These are phyloP conservation scores for Mola mola DNA, from an alignment of 2,113 vertebrate species.

Conservation along the genomic window DNA sequence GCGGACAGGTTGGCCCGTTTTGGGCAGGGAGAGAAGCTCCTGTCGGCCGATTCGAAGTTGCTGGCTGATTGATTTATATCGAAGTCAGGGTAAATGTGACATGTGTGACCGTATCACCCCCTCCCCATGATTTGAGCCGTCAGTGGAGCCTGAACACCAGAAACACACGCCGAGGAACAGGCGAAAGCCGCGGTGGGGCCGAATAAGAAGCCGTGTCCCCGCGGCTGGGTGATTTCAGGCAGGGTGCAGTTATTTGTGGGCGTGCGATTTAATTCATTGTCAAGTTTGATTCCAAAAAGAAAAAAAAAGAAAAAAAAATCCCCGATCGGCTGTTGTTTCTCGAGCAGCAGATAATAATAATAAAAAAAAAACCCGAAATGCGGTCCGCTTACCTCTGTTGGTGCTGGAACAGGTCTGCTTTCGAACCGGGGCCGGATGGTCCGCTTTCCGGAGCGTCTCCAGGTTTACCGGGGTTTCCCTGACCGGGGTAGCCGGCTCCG, in stretches of 20 bases:
- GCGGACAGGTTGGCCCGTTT: slow-evolving; percentile 33
- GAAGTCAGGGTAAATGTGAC: slow-evolving; percentile 63
- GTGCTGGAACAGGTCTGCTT: slow-evolving; percentile 91
- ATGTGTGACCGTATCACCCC: slow-evolving; percentile 65
- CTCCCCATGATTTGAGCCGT: slow-evolving; percentile 60
- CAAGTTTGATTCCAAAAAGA: slow-evolving; percentile 73
- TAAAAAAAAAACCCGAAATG: no score
- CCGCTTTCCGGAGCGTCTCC: slow-evolving; percentile 90
- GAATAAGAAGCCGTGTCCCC: slow-evolving; percentile 12
- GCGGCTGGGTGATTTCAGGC: slow-evolving; percentile 25
- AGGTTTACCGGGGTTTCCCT: slow-evolving; percentile 90
- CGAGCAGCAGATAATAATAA: background rate
- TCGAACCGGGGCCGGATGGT: slow-evolving; percentile 88
- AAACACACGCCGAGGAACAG: slow-evolving; percentile 38
- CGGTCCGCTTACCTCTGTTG: slow-evolving; percentile 86
- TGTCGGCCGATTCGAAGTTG: slow-evolving; percentile 32
- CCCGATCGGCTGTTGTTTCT: slow-evolving; percentile 36
- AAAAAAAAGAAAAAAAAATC: slow-evolving; percentile 1
- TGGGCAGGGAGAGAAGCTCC: slow-evolving; percentile 8
- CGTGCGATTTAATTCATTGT: slow-evolving; percentile 72
- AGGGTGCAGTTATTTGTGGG: slow-evolving; percentile 50
- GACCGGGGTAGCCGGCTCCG: slow-evolving; percentile 90
- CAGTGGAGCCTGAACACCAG: slow-evolving; percentile 60
- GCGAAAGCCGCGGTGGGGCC: slow-evolving; percentile 16
- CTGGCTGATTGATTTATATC: slow-evolving; percentile 61